A percentile compares a stretch with the other conserved stretches of the same genome.
These are phyloP conservation scores for Catostylus mosaicus DNA, from an alignment of 30 jellyfish, hydroid and myxozoan species.

Conservation along the genomic window DNA sequence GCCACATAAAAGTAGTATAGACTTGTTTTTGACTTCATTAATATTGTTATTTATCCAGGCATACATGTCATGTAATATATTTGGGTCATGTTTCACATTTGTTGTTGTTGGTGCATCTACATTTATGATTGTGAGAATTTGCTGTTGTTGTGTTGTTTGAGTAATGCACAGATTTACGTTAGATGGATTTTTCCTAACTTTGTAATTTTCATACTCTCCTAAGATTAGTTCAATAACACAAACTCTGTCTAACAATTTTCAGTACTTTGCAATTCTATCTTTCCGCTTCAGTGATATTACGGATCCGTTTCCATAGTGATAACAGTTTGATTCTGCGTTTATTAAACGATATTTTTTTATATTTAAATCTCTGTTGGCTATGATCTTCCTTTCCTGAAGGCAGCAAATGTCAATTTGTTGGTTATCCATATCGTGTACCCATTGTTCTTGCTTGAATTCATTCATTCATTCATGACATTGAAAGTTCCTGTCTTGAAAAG, in stretches of 20 bases:
- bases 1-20: conserved; percentile 27
- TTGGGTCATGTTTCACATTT: conserved; percentile 23
- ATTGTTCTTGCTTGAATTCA: conserved; percentile 23
- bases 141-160: conserved; percentile 43
- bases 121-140: conserved; percentile 39
- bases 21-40: conserved; percentile 17
- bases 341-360: conserved; percentile 1
- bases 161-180: conserved; percentile 16
- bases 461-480: conserved; percentile 25
- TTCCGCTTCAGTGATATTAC: conserved; percentile 29
- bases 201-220: conserved; percentile 28
- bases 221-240: conserved; percentile 24
- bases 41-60: conserved; percentile 10
- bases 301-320: conserved; percentile 15
- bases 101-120: conserved; percentile 54
- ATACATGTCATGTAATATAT: conserved; percentile 14
- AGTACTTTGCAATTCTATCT: conserved; percentile 24
- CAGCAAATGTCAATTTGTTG: not conserved
- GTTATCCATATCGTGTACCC: conserved; percentile 9
- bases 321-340: conserved; percentile 19
- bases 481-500: conserved; percentile 15
- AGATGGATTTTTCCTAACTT: conserved; percentile 24
- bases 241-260: conserved; percentile 45
- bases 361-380: not conserved
- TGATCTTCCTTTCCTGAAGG: not conserved